Percentiles rank a stretch among this genome's conserved stretches.
Evolutionary conservation across 2,888 invertebrate genomes (phyloP).

Genomic region (Idaea aversata): DNA sequence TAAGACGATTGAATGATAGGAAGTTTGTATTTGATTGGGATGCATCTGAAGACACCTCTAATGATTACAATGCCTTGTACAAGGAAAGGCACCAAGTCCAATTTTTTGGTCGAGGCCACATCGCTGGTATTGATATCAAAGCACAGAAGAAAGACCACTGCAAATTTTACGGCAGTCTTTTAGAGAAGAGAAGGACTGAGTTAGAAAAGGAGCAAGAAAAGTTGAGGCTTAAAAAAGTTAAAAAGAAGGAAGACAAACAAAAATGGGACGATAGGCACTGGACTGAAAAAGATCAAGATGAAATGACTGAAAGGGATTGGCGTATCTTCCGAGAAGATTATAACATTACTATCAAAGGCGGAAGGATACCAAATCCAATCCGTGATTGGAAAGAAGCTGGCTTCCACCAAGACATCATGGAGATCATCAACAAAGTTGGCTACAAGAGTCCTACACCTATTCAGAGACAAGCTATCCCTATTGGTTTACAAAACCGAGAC

Average conservation of each 20-base stretch:
- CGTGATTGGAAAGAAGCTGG: conserved; percentile 97
- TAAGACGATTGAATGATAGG: conserved; percentile 96
- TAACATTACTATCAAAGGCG: conserved; percentile 98
- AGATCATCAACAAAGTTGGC: conserved; percentile 96
- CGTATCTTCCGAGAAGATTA: conserved; percentile 99
- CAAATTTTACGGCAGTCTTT: conserved; percentile 96
- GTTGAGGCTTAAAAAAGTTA: conserved; percentile 93
- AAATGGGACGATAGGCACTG: conserved; percentile 99
- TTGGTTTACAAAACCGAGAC: conserved; percentile 95
- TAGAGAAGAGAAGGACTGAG: conserved; percentile 97
- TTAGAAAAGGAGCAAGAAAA: conserved; percentile 98
- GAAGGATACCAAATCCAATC: conserved; percentile 97
- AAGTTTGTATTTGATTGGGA: conserved; percentile 99
- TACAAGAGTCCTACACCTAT: conserved; percentile 99
- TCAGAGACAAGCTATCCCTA: conserved; percentile 99
- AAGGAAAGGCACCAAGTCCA: conserved; percentile 98
- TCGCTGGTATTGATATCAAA: conserved; percentile 99
- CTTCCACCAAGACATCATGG: conserved; percentile 93
- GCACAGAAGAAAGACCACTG: conserved; percentile 96
- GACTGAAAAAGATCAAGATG: conserved; percentile 95
- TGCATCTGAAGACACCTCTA: conserved; percentile 98
- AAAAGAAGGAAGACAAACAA: conserved; percentile 97
- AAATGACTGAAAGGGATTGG: conserved; percentile 99
- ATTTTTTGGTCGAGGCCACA: conserved; percentile 98
- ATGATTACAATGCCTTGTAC: conserved; percentile 98